Percentiles rank a stretch among this genome's conserved stretches.
Conservation (phyloP, 2,797 vertebrate genomes). For the Lithobates sylvaticus region DNA sequence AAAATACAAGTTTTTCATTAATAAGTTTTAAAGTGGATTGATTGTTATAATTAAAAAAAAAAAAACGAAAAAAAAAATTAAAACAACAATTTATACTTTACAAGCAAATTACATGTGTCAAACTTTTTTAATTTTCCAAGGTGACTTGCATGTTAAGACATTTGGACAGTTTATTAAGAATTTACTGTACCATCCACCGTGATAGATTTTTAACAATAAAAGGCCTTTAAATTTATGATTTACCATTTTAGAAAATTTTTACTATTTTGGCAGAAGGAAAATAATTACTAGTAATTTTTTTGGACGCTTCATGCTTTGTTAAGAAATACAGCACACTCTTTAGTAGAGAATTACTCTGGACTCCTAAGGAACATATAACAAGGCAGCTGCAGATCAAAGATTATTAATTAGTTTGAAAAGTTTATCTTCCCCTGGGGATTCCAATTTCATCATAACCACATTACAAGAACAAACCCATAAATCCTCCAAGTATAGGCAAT, state of each 20-base stretch:
- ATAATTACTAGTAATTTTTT: conserved; percentile 20
- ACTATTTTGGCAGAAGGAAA: conserved; percentile 3
- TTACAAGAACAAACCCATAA: conserved; percentile 53
- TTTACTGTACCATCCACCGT: neutral
- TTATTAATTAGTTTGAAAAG: conserved; percentile 34
- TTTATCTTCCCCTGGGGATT: conserved; percentile 23
- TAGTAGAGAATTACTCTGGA: conserved; percentile 1
- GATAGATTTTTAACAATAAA: neutral
- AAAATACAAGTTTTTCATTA: no score
- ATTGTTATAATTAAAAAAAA: no score
- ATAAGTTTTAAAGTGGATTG: no score
- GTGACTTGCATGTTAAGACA: neutral
- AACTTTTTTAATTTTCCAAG: neutral
- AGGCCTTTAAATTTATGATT: neutral
- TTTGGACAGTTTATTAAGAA: neutral
- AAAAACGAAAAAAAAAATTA: no score
- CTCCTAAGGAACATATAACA: conserved; percentile 19
- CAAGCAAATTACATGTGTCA: neutral
- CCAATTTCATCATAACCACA: conserved; percentile 33
- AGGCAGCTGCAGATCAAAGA: conserved; percentile 28
- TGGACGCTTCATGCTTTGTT: neutral
- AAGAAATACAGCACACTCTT: conserved; percentile 1
- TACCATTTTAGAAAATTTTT: neutral
- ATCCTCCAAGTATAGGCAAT: conserved; percentile 33
- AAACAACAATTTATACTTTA: no score